A percentile compares a stretch with the other conserved stretches of the same genome.
Conservation (phyloP, 1,140 invertebrate genomes). For the Zaprionus camerounensis region DNA sequence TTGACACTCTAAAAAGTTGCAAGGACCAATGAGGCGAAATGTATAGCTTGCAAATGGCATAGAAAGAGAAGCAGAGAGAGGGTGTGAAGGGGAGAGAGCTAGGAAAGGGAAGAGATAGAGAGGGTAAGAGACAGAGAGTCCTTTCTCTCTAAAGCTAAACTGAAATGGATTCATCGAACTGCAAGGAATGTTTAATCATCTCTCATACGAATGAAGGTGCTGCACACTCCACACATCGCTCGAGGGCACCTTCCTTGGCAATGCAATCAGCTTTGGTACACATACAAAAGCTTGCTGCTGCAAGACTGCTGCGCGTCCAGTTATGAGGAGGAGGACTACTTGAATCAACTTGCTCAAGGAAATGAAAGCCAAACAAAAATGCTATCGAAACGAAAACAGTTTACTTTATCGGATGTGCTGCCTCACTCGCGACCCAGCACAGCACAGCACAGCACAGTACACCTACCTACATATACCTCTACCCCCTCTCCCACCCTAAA, state of each 20-base stretch:
- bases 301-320: conserved; percentile 20
- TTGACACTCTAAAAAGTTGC: conserved; percentile 1
- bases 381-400: conserved; percentile 38
- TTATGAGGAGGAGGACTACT: conserved; percentile 37
- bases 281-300: conserved; percentile 16
- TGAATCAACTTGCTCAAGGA: conserved; percentile 52
- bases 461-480: neutral
- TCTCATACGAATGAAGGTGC: neutral
- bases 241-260: neutral
- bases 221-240: neutral
- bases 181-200: neutral
- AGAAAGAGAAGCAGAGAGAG: neutral
- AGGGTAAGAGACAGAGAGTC: neutral
- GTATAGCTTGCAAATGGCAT: neutral
- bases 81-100: neutral
- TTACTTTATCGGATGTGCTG: conserved; percentile 40
- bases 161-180: neutral
- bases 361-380: conserved; percentile 66
- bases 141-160: neutral
- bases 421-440: too few species aligned
- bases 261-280: conserved; percentile 15
- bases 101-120: neutral
- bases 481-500: neutral
- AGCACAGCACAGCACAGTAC: neutral
- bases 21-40: neutral